Conservation (phyloP, 2,113 vertebrate genomes). For the Oncorhynchus nerka region DNA sequence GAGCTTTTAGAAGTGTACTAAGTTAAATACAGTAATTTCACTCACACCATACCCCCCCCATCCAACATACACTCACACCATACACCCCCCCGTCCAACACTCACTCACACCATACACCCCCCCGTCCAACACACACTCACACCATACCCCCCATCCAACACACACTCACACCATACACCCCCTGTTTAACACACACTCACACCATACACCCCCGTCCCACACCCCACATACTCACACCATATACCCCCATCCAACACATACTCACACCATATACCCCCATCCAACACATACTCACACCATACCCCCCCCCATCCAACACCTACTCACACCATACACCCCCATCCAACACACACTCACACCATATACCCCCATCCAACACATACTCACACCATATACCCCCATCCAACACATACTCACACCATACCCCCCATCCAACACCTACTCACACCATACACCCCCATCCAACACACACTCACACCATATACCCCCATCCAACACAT, state of each 20-base stretch:
- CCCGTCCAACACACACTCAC: background rate
- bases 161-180: background rate
- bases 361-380: background rate
- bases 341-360: conserved; percentile 3
- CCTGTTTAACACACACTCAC: background rate
- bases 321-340: conserved; percentile 7
- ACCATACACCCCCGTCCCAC: background rate
- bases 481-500: background rate
- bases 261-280: background rate
- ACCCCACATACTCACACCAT: conserved; percentile 5
- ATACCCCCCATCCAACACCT: background rate
- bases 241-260: background rate
- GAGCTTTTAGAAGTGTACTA: background rate
- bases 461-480: conserved; percentile 5
- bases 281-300: conserved; percentile 3
- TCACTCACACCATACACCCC: background rate
- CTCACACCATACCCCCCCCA: background rate
- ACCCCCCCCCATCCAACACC: too few species aligned
- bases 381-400: conserved; percentile 11
- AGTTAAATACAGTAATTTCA: background rate
- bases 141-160: conserved; percentile 1
- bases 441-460: conserved; percentile 1
- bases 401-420: conserved; percentile 7
- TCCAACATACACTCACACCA: too few species aligned
- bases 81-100: too few species aligned